phyloP scores from a whole-genome alignment of 2,888 invertebrate genomes.

The Acanthosoma haemorrhoidale region DNA sequence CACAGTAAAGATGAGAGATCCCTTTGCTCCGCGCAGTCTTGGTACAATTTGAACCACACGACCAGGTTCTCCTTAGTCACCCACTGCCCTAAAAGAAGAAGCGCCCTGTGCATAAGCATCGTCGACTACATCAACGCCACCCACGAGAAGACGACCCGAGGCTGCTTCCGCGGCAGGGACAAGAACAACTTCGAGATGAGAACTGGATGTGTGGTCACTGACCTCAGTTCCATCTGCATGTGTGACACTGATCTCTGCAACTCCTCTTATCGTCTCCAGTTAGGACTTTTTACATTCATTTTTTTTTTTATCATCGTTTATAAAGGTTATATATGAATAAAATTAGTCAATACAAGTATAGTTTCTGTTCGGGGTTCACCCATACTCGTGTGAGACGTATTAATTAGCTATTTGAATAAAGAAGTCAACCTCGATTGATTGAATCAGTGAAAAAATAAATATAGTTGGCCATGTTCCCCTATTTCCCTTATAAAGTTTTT shows the following conservation, averaged over 20 bases:
- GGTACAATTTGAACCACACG: conserved; percentile 22
- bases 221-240: neutral
- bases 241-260: conserved; percentile 33
- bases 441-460: no score
- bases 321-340: no score
- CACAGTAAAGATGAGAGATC: neutral
- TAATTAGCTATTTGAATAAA: no score
- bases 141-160: neutral
- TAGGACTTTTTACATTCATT: no score
- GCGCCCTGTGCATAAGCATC: conserved; percentile 25
- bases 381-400: no score
- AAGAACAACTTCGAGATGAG: neutral
- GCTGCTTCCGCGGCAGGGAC: conserved; percentile 20
- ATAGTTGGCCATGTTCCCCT: no score
- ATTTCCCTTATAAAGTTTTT: no score
- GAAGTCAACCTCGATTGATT: no score
- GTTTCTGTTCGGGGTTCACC: no score
- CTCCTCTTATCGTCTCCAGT: no score
- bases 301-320: no score
- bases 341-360: no score
- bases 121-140: neutral
- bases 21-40: conserved; percentile 8
- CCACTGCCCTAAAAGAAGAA: conserved; percentile 29
- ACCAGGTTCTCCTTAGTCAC: conserved; percentile 25
- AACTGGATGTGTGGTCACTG: conserved; percentile 17